phyloP scores from a whole-genome alignment of 1,140 invertebrate genomes.

The Whitmania pigra region DNA sequence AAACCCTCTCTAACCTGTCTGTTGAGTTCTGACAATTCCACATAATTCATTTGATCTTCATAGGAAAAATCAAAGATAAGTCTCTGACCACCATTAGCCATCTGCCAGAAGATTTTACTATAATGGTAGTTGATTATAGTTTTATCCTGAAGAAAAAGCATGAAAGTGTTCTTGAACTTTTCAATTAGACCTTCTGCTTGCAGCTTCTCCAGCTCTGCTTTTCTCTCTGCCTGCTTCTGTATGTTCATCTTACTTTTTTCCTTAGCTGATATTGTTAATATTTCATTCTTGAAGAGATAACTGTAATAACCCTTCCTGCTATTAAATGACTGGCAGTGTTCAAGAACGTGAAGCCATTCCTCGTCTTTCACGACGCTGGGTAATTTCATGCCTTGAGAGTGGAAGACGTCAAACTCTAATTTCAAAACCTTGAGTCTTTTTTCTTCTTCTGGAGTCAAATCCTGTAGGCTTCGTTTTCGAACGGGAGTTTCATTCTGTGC shows the following conservation, averaged over 20 bases:
- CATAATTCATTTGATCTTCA: conserved; percentile 14
- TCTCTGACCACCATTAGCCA: conserved; percentile 17
- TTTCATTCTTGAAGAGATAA: conserved; percentile 20
- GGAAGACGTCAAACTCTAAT: conserved; percentile 16
- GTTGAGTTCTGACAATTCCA: conserved; percentile 20
- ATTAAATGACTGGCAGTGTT: neutral
- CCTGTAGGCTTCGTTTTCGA: neutral
- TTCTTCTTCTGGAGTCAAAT: conserved; percentile 13
- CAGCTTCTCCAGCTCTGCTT: neutral
- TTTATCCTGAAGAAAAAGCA: conserved; percentile 6
- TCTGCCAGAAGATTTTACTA: conserved; percentile 13
- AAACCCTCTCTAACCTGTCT: neutral
- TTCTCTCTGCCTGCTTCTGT: neutral
- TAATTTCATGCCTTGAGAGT: conserved; percentile 7
- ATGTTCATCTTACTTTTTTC: neutral
- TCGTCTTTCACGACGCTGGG: conserved; percentile 18
- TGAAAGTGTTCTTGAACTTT: conserved; percentile 16
- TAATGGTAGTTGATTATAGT: neutral
- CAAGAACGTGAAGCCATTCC: conserved; percentile 13
- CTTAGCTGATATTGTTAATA: neutral
- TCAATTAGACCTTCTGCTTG: neutral
- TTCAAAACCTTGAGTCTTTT: conserved; percentile 19
- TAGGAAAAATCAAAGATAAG: conserved; percentile 22
- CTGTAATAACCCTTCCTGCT: conserved; percentile 13
- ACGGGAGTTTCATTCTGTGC: neutral